Conservation (phyloP, 2,113 vertebrate species). For the Hydrochoerus hydrochaeris region DNA sequence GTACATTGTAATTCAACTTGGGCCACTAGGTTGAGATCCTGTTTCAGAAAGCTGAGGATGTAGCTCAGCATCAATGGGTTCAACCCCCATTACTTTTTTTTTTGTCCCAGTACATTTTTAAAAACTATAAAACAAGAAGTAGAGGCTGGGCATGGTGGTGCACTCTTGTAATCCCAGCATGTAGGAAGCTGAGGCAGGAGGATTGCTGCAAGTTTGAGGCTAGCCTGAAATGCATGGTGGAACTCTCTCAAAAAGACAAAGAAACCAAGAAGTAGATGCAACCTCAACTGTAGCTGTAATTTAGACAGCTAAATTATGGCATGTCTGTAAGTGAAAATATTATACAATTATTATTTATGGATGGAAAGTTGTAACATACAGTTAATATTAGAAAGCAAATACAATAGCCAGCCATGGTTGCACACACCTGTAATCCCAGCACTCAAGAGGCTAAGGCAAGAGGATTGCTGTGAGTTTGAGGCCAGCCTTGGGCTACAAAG, state of each 20-base stretch:
- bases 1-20: not conserved
- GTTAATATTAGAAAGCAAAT: not conserved
- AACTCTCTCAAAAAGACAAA: not conserved
- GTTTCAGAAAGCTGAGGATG: not conserved
- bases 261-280: not conserved
- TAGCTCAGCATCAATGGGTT: not conserved
- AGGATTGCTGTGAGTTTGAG: no score
- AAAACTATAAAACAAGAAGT: not conserved
- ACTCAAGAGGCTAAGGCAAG: not conserved
- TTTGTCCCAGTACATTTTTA: not conserved
- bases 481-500: no score
- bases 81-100: not conserved
- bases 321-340: not conserved
- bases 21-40: not conserved
- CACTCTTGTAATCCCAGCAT: not conserved
- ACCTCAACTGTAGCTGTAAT: not conserved
- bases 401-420: not conserved
- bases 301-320: slow-evolving; percentile 6
- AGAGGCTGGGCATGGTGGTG: not conserved
- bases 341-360: slow-evolving; percentile 13
- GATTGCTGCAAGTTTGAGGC: not conserved
- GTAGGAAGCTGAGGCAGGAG: not conserved
- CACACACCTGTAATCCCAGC: not conserved
- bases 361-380: not conserved
- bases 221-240: not conserved